Base-by-base conservation (phyloP, 2,888 invertebrate species). In the Drosophila histrio region DNA sequence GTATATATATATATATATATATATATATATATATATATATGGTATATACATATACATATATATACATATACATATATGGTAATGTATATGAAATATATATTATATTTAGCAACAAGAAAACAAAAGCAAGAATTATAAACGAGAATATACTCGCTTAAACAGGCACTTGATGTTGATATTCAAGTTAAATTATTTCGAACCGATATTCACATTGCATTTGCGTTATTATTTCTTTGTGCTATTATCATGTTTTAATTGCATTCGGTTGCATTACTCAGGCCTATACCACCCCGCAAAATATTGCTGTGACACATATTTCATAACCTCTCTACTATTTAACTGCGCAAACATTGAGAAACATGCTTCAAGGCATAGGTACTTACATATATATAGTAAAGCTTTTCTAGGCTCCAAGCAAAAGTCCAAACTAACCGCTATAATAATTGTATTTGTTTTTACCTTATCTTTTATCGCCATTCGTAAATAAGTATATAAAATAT, bases 271-370 rank as follows among this genome's bases (percentile, higher is more conserved):
- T 63, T 66, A 53, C 69, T 66, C 71, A 67, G 62, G 66, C 73
- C 58, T 64, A 47, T 50, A 72, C 50, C 49, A 64, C 39, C 57
- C 50, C 50, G 36, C 38, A 46, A 62, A 58, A 66, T 66, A 77
- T 77, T 71, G 81, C 79, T 80, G 75, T 80, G 81, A 79, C 75
- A 65, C 57, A 61, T 52, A 72, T 64, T 68, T 34, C 58, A 62
- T 60, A 75, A 64, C 63, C 69, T 78, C 73, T 71, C 67, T 71
- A 34, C 34, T 56, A 57, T 24, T 65, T 76, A 65, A 77, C 64
- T 67, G 72, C 64, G 53, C 49, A 39, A 59, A 59, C 53, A 65
- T 65, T 57, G 49, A 63, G 36, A 59, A 52, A 13, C n/a, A 34
- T 59, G 66, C 66, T 65, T 65, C 39, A 59, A 58, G 59, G 65